Evolutionary conservation across 2,888 invertebrate genomes (phyloP), one percentile per base, ranked within the genome.

Genomic region (Crepidodera aurea): DNA sequence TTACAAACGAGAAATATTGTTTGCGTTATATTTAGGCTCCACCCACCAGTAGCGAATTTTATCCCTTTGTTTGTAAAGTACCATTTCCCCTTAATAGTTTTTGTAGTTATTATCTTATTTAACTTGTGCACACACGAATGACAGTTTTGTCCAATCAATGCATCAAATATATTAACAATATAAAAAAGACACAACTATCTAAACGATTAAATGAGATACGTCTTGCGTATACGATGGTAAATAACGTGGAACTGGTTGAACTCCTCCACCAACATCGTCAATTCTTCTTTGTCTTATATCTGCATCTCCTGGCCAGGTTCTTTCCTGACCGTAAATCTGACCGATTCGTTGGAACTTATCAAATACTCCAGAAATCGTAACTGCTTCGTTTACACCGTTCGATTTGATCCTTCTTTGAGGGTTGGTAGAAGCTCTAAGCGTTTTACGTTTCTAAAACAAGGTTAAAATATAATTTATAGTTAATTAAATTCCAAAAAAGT

Each of bases 361-460:
- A 50, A 93, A 92, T 0, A 88, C 91, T 74, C 92, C 82, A 74
- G 92, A 93, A 70, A 93, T 92, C 51, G 91, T 92, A 7, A 90
- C 87, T 0, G 92, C 88, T 78, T 92, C 91, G 74, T 89, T 90
- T 42, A 91, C 87, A 4, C 92, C 92, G 74, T 92, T 92, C 12
- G 90, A 90, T 81, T 92, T 91, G 53, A 88, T 87, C 29, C 91
- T 86, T 29, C 93, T 86, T 80, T 93, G 93, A n/a, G 85, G 87
- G 72, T 91, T 86, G 71, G 91, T 86, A 0, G 93, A 90, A 48
- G 93, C 91, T 54, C 94, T 86, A 69, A 95, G 82, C 0, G 90
- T 90, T 82, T 94, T 94, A 55, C 95, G 88, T 84, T 96, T 96
- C 96, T 96, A 84, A 63, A 87, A 73, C 16, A 27, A 37, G 13